These are phyloP conservation scores for Simalia tracyae DNA, from an alignment of 2,797 vertebrate genomes.

Conservation along the genomic window DNA sequence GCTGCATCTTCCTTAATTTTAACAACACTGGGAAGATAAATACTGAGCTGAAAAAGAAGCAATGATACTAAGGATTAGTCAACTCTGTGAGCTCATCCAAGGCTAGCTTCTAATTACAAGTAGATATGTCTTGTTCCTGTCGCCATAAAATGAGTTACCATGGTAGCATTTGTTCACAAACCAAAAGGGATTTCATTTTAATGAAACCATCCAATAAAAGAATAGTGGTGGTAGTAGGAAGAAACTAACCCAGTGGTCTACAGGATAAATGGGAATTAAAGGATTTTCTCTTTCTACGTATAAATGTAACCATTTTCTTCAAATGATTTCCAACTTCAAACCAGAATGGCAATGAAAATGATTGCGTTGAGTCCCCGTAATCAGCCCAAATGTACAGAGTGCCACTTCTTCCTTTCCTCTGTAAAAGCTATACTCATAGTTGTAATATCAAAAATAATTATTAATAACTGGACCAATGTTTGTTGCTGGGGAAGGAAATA, in stretches of 20 bases:
- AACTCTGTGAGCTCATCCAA: not conserved
- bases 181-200: not conserved
- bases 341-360: not conserved
- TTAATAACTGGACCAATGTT: not conserved
- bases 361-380: not conserved
- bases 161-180: not conserved
- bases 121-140: not conserved
- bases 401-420: not conserved
- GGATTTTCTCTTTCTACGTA: not conserved
- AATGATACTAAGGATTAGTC: not conserved
- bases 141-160: not conserved
- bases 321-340: not conserved
- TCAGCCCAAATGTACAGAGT: not conserved
- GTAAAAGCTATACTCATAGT: not conserved
- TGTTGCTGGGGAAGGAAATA: not conserved
- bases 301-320: not conserved
- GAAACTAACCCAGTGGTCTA: not conserved
- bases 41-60: not conserved
- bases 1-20: not conserved
- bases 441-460: not conserved
- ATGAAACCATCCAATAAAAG: conserved; percentile 15
- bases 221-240: not conserved
- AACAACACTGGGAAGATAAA: not conserved
- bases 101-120: not conserved
- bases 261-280: conserved; percentile 8